Evolutionary conservation across 1,140 invertebrate genomes (phyloP).

Genomic region (Camponotus pennsylvanicus): DNA sequence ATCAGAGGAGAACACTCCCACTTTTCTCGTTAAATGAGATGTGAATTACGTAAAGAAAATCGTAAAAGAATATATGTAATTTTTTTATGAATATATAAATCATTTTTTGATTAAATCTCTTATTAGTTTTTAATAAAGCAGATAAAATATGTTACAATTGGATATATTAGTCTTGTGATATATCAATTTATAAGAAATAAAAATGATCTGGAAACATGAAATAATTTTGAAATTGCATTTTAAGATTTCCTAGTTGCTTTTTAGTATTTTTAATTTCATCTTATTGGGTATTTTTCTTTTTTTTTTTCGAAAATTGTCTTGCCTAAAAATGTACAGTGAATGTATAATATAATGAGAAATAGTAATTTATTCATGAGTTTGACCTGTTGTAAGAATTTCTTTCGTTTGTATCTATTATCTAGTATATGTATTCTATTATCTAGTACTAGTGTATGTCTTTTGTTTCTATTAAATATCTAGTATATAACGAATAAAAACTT

Average conservation of each 20-base stretch:
- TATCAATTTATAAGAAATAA: neutral
- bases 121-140: neutral
- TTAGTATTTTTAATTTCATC: neutral
- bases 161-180: no score
- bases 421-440: no score
- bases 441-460: no score
- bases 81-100: conserved; percentile 7
- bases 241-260: neutral
- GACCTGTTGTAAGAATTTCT: neutral
- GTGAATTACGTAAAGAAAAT: neutral
- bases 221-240: neutral
- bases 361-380: neutral
- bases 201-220: neutral
- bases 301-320: neutral
- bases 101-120: neutral
- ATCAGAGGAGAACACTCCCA: no score
- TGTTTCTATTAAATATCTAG: no score
- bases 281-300: neutral
- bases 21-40: neutral
- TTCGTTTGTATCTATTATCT: neutral
- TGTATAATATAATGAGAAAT: neutral
- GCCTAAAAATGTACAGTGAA: neutral
- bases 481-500: conserved; percentile 9
- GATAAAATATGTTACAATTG: neutral
- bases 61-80: neutral